Base-by-base conservation (phyloP, 1,140 invertebrate species). In the Pachypeltis micranthus region DNA sequence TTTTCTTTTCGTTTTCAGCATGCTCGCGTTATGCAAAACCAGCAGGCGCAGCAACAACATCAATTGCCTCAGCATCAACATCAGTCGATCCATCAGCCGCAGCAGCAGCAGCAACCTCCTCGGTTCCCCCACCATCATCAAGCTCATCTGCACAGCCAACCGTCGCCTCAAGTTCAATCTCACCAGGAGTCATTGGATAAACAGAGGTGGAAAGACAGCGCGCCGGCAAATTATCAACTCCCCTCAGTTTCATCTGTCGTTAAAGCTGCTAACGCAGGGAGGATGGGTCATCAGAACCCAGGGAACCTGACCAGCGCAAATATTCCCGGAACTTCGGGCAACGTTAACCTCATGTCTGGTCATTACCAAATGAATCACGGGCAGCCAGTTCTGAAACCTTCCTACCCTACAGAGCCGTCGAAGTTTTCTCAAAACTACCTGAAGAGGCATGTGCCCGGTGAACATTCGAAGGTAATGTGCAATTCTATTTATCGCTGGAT, bases 31-130 rank as follows among this genome's bases (percentile, higher is more conserved):
- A 27, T 62, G 19, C 31, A 44, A 26, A 44, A 59, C 12, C 29
- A 66, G 4, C 44, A 66, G 27, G 25, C 61, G 19, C 31, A 47
- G 10, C 58, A 62, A 26, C 63, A 63, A 16, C 70, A 71, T 7
- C 71, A 73, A 24, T n/a, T n/a, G n/a, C 71, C 67, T 34, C 70
- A 65, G 47, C 63, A 65, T 21, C 63, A 59, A 34, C 44, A 51
- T 27, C 63, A 67, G 65, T 25, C 31, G 28, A 51, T 23, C 44
- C 70, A 27, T 29, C 67, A 63, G 14, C 57, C 29, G 44, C 63
- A 28, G 24, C 65, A 68, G 27, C 61, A 65, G 0, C 67, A 67
- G 10, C 55, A 61, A n/a, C 68, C 66, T 47, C 44, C 26, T 39
- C 59, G 63, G 47, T 47, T 12, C 0, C 63, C 59, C 47, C 69